phyloP scores from a whole-genome alignment of 2,113 vertebrate species.

The Chunga burmeisteri region DNA sequence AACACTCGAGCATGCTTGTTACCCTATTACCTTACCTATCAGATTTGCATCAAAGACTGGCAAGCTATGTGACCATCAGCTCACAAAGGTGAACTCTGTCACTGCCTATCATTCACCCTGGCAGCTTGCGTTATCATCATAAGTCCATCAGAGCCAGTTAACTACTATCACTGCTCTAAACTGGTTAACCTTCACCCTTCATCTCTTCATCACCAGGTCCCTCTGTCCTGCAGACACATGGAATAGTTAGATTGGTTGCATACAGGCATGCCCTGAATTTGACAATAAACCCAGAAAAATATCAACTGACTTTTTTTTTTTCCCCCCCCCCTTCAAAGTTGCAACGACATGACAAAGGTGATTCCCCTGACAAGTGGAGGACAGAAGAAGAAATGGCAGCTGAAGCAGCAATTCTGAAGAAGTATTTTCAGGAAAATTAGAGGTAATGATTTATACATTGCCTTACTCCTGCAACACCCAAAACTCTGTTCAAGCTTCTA shows the following conservation, averaged over 20 bases:
- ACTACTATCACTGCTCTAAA: neutral
- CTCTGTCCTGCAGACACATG: neutral
- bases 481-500: neutral
- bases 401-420: conserved; percentile 75
- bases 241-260: neutral
- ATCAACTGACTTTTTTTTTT: neutral
- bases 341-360: conserved; percentile 79
- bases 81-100: neutral
- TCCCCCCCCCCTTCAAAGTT: conserved; percentile 27
- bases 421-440: conserved; percentile 70
- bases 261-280: neutral
- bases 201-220: neutral
- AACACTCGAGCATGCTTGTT: neutral
- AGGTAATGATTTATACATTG: neutral
- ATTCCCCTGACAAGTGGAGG: conserved; percentile 75
- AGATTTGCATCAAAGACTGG: neutral
- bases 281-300: neutral
- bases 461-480: neutral
- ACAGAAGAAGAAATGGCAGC: conserved; percentile 84
- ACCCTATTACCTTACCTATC: neutral
- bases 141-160: neutral
- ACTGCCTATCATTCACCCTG: neutral
- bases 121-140: neutral
- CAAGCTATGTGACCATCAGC: neutral
- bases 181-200: neutral